phyloP scores from a whole-genome alignment of 2,888 invertebrate genomes.

The Latrodectus elegans region DNA sequence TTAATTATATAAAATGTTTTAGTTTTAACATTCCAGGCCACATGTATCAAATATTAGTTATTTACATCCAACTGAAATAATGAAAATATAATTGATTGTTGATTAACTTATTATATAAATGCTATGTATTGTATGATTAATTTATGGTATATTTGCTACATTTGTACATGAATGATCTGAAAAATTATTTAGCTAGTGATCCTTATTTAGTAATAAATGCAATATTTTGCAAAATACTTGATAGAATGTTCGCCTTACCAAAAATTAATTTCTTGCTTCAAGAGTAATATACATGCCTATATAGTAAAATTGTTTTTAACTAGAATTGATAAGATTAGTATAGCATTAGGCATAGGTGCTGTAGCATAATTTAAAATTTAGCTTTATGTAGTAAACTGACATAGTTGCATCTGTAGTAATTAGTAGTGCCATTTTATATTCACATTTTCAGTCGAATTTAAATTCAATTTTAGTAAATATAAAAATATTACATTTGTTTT shows the following conservation, averaged over 20 bases:
- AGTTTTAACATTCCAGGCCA: too few relatives aligned
- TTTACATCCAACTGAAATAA: too few relatives aligned
- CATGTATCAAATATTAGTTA: too few relatives aligned
- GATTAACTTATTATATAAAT: too few relatives aligned
- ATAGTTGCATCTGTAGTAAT: conserved; percentile 61
- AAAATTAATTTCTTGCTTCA: not conserved
- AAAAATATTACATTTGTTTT: not conserved
- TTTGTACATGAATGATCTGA: too few relatives aligned
- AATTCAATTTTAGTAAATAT: too few relatives aligned
- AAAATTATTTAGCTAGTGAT: not conserved
- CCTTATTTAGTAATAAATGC: not conserved
- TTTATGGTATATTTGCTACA: too few relatives aligned
- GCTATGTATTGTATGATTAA: too few relatives aligned
- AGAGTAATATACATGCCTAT: not conserved
- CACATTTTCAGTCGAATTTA: not conserved
- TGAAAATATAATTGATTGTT: too few relatives aligned
- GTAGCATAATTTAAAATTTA: conserved; percentile 39
- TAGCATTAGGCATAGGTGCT: conserved; percentile 59
- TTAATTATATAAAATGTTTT: too few relatives aligned
- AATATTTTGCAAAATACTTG: not conserved
- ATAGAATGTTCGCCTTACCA: not conserved
- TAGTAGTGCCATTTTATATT: conserved; percentile 14
- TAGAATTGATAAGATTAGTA: conserved; percentile 31
- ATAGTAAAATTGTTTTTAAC: not conserved
- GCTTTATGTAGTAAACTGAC: conserved; percentile 53